Evolutionary conservation across 2,888 invertebrate genomes (phyloP), one percentile per base, ranked within the genome.

Genomic region (Pammene aurita): DNA sequence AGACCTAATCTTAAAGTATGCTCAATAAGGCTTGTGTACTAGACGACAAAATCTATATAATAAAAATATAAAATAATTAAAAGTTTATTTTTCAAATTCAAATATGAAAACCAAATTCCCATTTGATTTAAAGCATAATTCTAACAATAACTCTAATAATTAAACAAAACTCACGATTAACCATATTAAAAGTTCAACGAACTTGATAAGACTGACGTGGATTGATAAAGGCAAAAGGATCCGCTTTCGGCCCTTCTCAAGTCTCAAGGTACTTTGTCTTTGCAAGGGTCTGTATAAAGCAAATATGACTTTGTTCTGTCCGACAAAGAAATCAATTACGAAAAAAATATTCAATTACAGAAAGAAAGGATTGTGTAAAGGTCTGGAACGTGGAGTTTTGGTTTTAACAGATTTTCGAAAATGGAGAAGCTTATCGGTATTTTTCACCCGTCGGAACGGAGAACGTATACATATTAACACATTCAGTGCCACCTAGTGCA

Each of bases 161-260:
- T n/a, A n/a, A n/a, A n/a, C 1, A 26, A 26, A 26, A 26, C 26
- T 26, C 26, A 50, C 48, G 57, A 68, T 64, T 68, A 68, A 34
- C 26, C 38, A 10, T 18, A 68, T 58, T 57, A 61, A 62, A 46
- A 42, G 58, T 68, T 64, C 46, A 50, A 34, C 18, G 35, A 58
- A 52, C 50, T 41, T 26, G 14, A 67, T 67, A 58, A 68, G 52
- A 38, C 44, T 57, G 67, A 64, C 64, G 13, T 68, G 9, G 62
- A 56, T 67, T 67, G 67, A 67, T 67, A 68, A 64, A 64, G 64
- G 64, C 46, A 58, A 52, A 58, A 64, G 54, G 57, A 68, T 68
- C 63, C 50, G 42, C 50, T 67, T 50, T 42, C 62, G 63, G 16
- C 56, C 62, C 56, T 44, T 67, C 57, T 67, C 62, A 57, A 58